These are phyloP conservation scores for Harpalus rufipes DNA, from an alignment of 2,888 invertebrate genomes.

Conservation along the genomic window DNA sequence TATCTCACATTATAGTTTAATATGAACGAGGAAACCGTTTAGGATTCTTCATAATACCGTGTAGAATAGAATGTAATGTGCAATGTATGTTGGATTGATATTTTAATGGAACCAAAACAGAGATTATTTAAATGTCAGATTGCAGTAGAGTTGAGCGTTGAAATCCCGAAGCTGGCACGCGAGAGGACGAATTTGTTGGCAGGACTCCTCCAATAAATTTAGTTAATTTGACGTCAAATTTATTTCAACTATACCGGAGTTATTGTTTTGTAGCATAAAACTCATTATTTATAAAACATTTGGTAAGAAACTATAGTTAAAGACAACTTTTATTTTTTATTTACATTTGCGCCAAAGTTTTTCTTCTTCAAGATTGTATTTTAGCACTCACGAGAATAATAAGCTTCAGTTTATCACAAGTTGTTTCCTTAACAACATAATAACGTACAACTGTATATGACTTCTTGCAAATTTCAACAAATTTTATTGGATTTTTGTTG, in stretches of 20 bases:
- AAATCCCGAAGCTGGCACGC: constrained; percentile 36
- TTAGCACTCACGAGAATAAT: no score
- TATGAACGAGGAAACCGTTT: background rate
- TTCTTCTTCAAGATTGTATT: no score
- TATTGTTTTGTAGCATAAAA: constrained; percentile 13
- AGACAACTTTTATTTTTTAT: background rate
- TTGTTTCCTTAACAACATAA: no score
- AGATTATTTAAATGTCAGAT: constrained; percentile 36
- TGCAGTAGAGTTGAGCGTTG: constrained; percentile 23
- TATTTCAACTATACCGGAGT: background rate
- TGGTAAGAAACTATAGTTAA: background rate
- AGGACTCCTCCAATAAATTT: constrained; percentile 4
- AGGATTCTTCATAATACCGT: background rate
- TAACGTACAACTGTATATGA: no score
- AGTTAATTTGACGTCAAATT: constrained; percentile 22
- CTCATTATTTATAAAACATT: background rate
- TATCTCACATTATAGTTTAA: no score
- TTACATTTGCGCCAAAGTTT: no score
- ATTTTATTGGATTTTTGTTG: no score
- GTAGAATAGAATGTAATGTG: constrained; percentile 25
- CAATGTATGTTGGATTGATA: constrained; percentile 44
- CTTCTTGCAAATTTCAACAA: no score
- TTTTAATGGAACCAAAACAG: constrained; percentile 31
- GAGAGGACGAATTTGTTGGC: constrained; percentile 20
- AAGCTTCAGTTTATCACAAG: no score